These are phyloP conservation scores for Ceyx cyanopectus DNA, from an alignment of 2,113 vertebrate species.

Conservation along the genomic window DNA sequence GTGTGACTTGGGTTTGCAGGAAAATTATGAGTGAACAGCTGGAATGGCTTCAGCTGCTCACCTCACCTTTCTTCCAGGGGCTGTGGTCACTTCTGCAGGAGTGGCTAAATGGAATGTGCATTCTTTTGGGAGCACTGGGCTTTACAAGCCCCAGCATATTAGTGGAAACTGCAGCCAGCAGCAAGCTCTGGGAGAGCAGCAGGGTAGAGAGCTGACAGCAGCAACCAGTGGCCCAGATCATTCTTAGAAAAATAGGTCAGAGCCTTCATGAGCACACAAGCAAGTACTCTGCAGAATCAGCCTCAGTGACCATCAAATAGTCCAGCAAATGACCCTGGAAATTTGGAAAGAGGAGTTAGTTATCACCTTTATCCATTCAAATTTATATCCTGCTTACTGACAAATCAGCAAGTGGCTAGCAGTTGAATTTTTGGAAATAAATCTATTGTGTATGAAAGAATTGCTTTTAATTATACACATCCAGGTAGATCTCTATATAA, in stretches of 20 bases:
- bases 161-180: not conserved
- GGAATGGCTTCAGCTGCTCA: not conserved
- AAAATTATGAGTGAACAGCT: not conserved
- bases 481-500: not conserved
- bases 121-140: not conserved
- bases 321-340: not conserved
- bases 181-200: not conserved
- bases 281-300: not conserved
- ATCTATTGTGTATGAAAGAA: not conserved
- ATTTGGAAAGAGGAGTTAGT: not conserved
- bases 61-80: not conserved
- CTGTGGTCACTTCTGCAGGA: conserved; percentile 6
- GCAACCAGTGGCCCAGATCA: not conserved
- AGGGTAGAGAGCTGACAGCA: not conserved
- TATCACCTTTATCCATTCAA: not conserved
- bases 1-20: not conserved
- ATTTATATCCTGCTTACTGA: not conserved
- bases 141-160: not conserved
- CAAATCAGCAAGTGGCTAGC: not conserved
- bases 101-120: not conserved
- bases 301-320: not conserved
- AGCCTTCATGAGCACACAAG: not conserved
- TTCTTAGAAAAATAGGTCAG: conserved; percentile 40
- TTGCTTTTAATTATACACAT: not conserved
- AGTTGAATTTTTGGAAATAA: not conserved